Evolutionary conservation across 2,113 vertebrate species (phyloP).

Genomic region (Syngnathoides biaculeatus): DNA sequence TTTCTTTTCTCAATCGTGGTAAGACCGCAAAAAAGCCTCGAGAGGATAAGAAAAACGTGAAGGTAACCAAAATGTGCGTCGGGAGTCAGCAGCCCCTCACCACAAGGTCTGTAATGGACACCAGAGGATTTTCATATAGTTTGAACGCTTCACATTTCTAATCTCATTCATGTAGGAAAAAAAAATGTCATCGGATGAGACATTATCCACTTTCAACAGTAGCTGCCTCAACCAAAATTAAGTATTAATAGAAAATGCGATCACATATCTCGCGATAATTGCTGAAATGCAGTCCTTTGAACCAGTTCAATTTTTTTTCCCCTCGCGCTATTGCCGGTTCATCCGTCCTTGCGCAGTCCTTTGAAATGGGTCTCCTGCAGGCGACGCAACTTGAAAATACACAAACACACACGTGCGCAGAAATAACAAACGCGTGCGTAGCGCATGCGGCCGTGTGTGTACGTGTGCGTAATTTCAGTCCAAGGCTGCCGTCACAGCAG

Average conservation of each 20-base stretch:
- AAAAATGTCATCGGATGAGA: neutral
- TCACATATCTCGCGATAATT: conserved; percentile 25
- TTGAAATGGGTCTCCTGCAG: conserved; percentile 54
- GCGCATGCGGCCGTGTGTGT: conserved; percentile 16
- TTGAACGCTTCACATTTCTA: neutral
- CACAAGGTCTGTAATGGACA: no score
- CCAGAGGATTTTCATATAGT: neutral
- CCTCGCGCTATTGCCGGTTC: conserved; percentile 26
- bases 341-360: conserved; percentile 44
- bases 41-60: no score
- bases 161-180: conserved; percentile 7
- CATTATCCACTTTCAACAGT: neutral
- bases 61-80: no score
- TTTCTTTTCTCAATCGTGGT: no score
- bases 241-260: conserved; percentile 11
- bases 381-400: conserved; percentile 42
- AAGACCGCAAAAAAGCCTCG: no score
- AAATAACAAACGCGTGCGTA: conserved; percentile 50
- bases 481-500: conserved; percentile 69
- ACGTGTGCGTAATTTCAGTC: conserved; percentile 55
- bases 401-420: conserved; percentile 14
- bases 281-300: conserved; percentile 24
- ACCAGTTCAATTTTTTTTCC: conserved; percentile 28
- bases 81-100: no score
- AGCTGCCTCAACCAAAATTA: conserved; percentile 14